Evolutionary conservation across 2,888 invertebrate species (phyloP), one percentile per base, ranked within the genome.

Genomic region (Caenorhabditis sp.): DNA sequence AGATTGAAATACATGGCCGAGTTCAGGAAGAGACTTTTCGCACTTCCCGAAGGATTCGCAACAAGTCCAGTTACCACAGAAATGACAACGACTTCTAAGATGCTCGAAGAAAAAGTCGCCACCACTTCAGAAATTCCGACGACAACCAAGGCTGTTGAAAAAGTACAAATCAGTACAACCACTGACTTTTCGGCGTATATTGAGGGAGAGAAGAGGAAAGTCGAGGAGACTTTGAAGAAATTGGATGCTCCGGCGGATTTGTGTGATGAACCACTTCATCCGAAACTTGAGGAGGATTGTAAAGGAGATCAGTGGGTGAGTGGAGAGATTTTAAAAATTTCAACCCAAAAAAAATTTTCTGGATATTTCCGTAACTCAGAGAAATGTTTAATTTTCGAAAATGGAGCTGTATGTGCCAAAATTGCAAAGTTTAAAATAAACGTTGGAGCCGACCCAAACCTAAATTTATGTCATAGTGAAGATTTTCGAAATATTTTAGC

Each of bases 201-300:
- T 8, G 74, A 69, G n/a, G 63, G 56, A 0, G 74, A 74, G 31
- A 69, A 70, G 54, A 63, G 65, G 26, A 69, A 63, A 43, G 67
- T 67, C 17, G 60, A 69, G 20, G 71, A 75, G 31, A 74, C 77
- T 1, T 66, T 73, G n/a, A 26, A 36, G 20, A 43, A 72, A 23
- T 59, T 74, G 0, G 70, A 73, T 59, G 65, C 70, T 21, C 72
- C 75, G 5, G 71, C 59, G 12, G 82, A 80, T 60, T 57, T 73
- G 25, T 82, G 82, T 38, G 77, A 77, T 23, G 80, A 80, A 23
- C 72, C 70, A 8, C 63, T 82, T 10, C 73, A 82, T 65, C 71
- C 80, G 17, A 75, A 70, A 68, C 59, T 82, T 7, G 82, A 82
- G 59, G 82, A 82, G 66, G 82, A 82, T 56, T 82, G 82, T 59